Evolutionary conservation across 1,140 invertebrate genomes (phyloP).

Genomic region (Babylonia areolata): DNA sequence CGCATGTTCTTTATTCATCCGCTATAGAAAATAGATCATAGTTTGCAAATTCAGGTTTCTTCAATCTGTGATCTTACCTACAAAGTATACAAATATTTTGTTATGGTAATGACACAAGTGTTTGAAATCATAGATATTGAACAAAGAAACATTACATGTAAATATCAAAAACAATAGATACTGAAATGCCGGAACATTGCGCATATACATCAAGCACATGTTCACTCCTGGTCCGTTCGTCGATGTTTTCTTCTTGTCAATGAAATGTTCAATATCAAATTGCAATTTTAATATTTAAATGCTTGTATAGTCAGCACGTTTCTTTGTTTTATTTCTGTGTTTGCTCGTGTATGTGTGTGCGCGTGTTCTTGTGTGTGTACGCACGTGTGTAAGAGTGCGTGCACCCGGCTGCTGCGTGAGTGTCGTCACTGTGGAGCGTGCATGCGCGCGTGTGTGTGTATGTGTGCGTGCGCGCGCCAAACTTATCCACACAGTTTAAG

Average conservation of each 20-base stretch:
- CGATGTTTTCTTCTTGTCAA: too few species aligned
- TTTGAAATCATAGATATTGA: too few species aligned
- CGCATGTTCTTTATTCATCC: conserved; percentile 17
- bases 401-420: too few species aligned
- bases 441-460: background rate
- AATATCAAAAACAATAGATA: background rate
- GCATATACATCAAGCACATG: background rate
- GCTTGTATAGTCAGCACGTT: too few species aligned
- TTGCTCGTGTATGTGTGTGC: background rate
- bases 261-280: too few species aligned
- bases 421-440: too few species aligned
- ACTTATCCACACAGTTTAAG: too few species aligned
- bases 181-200: background rate
- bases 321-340: too few species aligned
- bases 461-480: background rate
- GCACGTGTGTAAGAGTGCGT: background rate
- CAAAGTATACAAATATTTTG: background rate
- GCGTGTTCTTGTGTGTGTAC: background rate
- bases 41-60: too few species aligned
- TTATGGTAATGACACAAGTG: background rate
- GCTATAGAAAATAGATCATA: conserved; percentile 36
- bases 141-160: background rate
- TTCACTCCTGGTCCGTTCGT: too few species aligned
- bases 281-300: too few species aligned
- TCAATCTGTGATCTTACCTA: too few species aligned